Conservation (phyloP, 2,113 vertebrate genomes). For the Brevimyrus niger region DNA sequence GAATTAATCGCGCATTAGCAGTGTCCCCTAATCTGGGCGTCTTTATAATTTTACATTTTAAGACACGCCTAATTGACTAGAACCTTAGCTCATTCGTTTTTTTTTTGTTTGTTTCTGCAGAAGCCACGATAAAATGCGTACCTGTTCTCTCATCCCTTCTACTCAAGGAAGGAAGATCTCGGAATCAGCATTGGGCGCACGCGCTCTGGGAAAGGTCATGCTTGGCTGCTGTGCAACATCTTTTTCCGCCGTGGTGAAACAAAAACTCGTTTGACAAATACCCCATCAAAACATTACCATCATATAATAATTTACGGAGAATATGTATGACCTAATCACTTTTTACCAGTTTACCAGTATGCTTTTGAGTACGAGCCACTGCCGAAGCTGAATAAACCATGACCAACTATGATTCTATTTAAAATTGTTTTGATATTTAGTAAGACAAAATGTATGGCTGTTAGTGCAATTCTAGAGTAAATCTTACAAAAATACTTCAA, state of each 20-base stretch:
- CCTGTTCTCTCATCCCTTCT: background rate
- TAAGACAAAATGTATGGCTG: background rate
- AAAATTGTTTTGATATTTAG: background rate
- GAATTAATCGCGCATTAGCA: background rate
- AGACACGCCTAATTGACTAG: background rate
- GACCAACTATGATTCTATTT: background rate
- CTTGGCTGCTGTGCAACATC: conserved; percentile 38
- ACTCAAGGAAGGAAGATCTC: background rate
- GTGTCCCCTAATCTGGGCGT: background rate
- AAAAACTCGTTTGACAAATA: background rate
- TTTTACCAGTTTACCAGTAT: background rate
- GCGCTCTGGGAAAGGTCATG: conserved; percentile 42
- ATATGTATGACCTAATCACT: background rate
- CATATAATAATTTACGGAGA: background rate
- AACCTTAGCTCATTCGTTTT: background rate
- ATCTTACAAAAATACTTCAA: background rate
- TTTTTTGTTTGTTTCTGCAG: background rate
- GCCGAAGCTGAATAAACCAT: background rate
- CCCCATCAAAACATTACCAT: background rate
- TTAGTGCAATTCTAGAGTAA: background rate
- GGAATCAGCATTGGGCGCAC: background rate
- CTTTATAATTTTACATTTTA: background rate
- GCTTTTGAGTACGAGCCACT: background rate
- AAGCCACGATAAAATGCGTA: background rate
- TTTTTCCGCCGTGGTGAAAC: conserved; percentile 38